Evolutionary conservation across 2,888 invertebrate species (phyloP).

Genomic region (Holacanthella duospinosa): DNA sequence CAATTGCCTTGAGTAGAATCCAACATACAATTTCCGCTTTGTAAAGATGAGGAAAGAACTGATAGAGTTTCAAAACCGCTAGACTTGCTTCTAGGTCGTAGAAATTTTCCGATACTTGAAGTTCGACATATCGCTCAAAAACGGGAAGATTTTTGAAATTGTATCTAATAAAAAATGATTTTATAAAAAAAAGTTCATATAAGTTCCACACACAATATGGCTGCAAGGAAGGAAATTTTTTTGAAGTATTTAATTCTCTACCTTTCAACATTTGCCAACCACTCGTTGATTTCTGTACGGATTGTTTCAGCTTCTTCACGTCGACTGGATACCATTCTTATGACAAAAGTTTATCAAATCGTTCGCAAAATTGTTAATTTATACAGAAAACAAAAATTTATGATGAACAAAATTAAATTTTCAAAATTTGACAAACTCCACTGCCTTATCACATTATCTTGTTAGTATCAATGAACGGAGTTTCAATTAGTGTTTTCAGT

Average conservation of each 20-base stretch:
- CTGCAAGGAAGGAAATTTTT: neutral
- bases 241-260: constrained; percentile 8
- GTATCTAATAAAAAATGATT: constrained; percentile 57
- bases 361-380: too few species aligned
- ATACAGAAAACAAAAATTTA: too few species aligned
- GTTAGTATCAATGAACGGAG: too few species aligned
- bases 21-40: constrained; percentile 74
- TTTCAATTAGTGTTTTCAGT: too few species aligned
- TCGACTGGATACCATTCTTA: too few species aligned
- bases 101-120: constrained; percentile 82
- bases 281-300: constrained; percentile 19
- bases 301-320: constrained; percentile 26
- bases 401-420: too few species aligned
- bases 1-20: constrained; percentile 87
- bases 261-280: constrained; percentile 31
- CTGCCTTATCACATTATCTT: too few species aligned
- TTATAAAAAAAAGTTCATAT: neutral
- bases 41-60: constrained; percentile 82
- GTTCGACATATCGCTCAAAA: constrained; percentile 82
- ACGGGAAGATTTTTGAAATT: constrained; percentile 89
- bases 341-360: too few species aligned
- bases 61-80: constrained; percentile 90
- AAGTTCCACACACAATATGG: neutral
- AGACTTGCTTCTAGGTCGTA: constrained; percentile 96
- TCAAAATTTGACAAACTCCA: too few species aligned